Evolutionary conservation across 2,113 vertebrate genomes (phyloP).

Genomic region (Dasyprocta punctata): DNA sequence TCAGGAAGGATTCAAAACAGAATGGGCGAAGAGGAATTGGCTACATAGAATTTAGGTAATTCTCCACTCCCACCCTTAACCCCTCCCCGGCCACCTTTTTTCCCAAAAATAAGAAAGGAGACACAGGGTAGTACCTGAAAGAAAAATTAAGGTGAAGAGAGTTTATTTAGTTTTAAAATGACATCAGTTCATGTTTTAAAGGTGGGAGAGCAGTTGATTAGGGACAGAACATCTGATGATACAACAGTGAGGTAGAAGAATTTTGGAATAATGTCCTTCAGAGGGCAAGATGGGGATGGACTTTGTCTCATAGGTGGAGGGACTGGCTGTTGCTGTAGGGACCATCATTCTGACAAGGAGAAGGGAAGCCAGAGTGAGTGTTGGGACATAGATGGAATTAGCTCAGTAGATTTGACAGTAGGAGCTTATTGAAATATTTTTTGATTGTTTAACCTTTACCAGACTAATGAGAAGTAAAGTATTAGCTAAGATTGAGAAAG

Average conservation of each 20-base stretch:
- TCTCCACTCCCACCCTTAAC: too few species aligned
- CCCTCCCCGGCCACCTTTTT: too few species aligned
- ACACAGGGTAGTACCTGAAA: background rate
- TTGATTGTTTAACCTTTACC: constrained; percentile 9
- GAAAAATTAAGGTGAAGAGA: background rate
- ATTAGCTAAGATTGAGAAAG: background rate
- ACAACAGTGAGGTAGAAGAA: background rate
- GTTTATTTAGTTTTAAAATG: background rate
- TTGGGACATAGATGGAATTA: background rate
- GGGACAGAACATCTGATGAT: background rate
- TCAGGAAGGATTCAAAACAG: background rate
- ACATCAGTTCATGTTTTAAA: background rate
- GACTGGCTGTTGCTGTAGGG: background rate
- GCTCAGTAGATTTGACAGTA: background rate
- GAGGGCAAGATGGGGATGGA: background rate
- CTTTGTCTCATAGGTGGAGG: background rate
- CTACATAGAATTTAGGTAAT: background rate
- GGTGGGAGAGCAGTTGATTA: too few species aligned
- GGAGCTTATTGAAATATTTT: background rate
- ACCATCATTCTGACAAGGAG: background rate
- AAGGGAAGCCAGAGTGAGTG: background rate
- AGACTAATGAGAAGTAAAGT: background rate
- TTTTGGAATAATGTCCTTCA: background rate
- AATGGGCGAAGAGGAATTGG: background rate
- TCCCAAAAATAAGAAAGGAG: background rate